Evolutionary conservation across 2,113 vertebrate genomes (phyloP), one percentile per base, ranked within the genome.

Genomic region (Nannospalax galili): DNA sequence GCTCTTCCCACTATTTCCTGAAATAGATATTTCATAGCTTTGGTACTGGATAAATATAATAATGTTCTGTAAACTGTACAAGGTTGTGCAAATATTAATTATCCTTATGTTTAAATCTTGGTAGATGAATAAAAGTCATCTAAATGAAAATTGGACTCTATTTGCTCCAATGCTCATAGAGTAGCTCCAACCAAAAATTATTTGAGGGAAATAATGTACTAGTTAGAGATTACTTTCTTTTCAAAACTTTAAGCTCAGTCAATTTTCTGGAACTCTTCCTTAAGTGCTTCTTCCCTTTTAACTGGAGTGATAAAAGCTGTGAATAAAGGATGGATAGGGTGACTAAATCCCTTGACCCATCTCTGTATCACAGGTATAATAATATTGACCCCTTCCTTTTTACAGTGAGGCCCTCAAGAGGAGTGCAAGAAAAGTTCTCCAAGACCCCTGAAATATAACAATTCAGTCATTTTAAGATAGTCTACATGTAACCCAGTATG

Each of bases 1-100:
- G 1, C 2, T 45, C 4, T 3, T 92, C 24, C 16, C 10, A 40
- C 14, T 65, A 35, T 0, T 26, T 92, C 74, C 84, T 88, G 37
- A 93, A 95, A 84, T 86, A 22, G 42, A 85, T 80, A 10, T 6
- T 81, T 91, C 24, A 67, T n/a, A 20, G 28, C 20, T 72, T 89
- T 88, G 42, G 20, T 28, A 60, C 60, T 91, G 40, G 0, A 26
- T 74, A 81, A 96, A 80, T 30, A 86, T 37, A 81, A 92, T 84
- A 89, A 48, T 95, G 1, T 5, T 77, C 40, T 79, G 17, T 74
- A 77, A 79, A 62, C 37, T 58, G 0, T 62, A 75, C 35, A 80
- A 48, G 0, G 0, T 56, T 93, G 67, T 64, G 22, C 9, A 74
- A 69, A 88, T 86, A 74, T 89, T 69, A 56, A 7, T 74, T 80